Evolutionary conservation across 1,140 invertebrate species (phyloP).

Genomic region (Macrocentrus cingulum): DNA sequence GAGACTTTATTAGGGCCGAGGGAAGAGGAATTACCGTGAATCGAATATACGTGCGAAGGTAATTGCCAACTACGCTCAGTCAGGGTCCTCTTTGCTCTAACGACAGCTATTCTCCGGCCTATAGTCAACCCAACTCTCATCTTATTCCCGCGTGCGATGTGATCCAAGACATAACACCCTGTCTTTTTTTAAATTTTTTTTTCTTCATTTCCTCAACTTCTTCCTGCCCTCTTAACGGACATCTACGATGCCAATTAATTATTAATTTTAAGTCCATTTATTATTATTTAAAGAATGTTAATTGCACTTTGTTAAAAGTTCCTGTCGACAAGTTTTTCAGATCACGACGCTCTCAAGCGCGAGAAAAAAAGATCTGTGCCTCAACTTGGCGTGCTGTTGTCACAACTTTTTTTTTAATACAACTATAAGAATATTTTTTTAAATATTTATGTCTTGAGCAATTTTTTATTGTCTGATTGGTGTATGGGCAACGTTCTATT

Average conservation of each 20-base stretch:
- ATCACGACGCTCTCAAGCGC: slow-evolving; percentile 2
- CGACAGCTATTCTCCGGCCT: background rate
- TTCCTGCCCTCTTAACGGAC: background rate
- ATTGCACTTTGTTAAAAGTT: slow-evolving; percentile 21
- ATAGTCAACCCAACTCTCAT: background rate
- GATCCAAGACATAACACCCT: background rate
- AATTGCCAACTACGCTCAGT: slow-evolving; percentile 12
- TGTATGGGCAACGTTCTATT: too few species aligned
- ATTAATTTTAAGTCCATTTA: background rate
- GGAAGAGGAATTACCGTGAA: slow-evolving; percentile 22
- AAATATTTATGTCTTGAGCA: too few species aligned
- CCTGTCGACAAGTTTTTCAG: background rate
- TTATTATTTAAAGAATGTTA: background rate
- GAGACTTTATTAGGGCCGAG: slow-evolving; percentile 43
- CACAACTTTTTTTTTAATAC: too few species aligned
- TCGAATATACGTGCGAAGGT: slow-evolving; percentile 13
- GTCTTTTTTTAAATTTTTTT: background rate
- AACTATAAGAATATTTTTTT: too few species aligned
- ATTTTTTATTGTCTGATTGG: too few species aligned
- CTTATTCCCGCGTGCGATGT: background rate
- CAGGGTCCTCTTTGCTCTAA: background rate
- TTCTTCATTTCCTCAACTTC: too few species aligned
- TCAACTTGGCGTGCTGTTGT: background rate
- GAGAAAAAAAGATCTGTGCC: slow-evolving; percentile 2
- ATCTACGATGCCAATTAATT: background rate